phyloP scores from a whole-genome alignment of 2,797 vertebrate species.

The Lateolabrax maculatus region DNA sequence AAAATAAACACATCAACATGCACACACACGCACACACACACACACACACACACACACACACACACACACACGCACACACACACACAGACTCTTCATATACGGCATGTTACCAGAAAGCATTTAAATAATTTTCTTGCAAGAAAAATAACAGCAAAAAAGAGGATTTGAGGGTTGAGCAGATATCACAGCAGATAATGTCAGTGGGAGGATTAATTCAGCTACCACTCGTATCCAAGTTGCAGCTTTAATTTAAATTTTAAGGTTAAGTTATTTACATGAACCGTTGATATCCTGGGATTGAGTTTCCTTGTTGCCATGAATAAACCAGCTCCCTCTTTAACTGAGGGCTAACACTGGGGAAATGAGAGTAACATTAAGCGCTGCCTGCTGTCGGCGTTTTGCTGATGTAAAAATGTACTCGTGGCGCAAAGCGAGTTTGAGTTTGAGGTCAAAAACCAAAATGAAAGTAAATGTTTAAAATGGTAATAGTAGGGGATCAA shows the following conservation, averaged over 20 bases:
- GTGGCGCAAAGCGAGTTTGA: neutral
- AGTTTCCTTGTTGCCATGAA: neutral
- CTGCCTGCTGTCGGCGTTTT: neutral
- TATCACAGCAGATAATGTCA: neutral
- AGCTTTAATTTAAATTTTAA: constrained; percentile 10
- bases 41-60: neutral
- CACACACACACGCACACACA: neutral
- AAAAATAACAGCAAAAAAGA: neutral
- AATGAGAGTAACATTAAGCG: neutral
- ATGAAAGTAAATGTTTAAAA: neutral
- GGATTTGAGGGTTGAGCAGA: no score
- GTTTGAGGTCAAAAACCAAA: neutral
- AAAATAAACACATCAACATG: constrained; percentile 57
- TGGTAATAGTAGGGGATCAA: neutral
- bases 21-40: neutral
- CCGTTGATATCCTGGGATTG: neutral
- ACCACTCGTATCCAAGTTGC: neutral
- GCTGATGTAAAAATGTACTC: neutral
- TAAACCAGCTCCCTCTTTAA: constrained; percentile 12
- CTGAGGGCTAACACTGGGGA: neutral
- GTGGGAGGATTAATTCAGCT: neutral
- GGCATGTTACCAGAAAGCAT: constrained; percentile 7
- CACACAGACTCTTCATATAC: neutral
- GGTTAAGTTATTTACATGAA: constrained; percentile 9
- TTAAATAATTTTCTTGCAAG: neutral